Percentiles rank a stretch among this genome's conserved stretches.
These are phyloP conservation scores for Daubentonia madagascariensis DNA, from an alignment of 2,113 vertebrate species.

Conservation along the genomic window DNA sequence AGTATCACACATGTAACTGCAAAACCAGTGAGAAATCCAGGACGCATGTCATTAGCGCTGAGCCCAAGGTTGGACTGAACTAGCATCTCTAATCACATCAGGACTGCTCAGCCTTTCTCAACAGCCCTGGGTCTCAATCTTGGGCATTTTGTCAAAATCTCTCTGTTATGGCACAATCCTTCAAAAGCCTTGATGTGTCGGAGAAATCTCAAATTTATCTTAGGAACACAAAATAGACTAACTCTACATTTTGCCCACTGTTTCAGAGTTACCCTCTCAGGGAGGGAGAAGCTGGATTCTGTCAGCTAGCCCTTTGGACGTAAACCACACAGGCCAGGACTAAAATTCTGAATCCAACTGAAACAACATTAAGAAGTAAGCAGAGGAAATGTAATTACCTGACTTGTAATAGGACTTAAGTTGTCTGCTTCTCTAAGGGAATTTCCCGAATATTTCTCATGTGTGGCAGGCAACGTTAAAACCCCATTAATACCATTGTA, in stretches of 20 bases:
- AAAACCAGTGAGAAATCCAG: neutral
- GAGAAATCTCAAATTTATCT: slow-evolving; percentile 22
- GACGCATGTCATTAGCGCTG: neutral
- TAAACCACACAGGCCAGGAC: neutral
- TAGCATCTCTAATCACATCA: neutral
- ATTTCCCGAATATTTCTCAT: slow-evolving; percentile 16
- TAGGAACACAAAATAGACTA: neutral
- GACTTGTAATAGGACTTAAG: neutral
- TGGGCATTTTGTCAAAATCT: neutral
- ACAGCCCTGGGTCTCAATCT: neutral
- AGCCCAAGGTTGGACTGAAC: neutral
- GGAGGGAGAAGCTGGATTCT: neutral
- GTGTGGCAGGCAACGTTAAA: neutral
- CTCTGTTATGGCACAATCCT: neutral
- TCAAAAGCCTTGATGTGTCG: neutral
- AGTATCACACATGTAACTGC: neutral
- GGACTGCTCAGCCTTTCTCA: neutral
- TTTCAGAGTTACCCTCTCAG: neutral
- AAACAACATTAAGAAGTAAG: slow-evolving; percentile 4
- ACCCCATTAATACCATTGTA: neutral
- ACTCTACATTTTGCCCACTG: neutral
- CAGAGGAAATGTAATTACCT: slow-evolving; percentile 46
- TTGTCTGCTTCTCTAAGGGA: neutral
- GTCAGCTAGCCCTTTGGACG: neutral
- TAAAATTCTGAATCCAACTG: neutral